Evolutionary conservation across 2,113 vertebrate genomes (phyloP), one percentile per base, ranked within the genome.

Genomic region (Siniperca knerii): DNA sequence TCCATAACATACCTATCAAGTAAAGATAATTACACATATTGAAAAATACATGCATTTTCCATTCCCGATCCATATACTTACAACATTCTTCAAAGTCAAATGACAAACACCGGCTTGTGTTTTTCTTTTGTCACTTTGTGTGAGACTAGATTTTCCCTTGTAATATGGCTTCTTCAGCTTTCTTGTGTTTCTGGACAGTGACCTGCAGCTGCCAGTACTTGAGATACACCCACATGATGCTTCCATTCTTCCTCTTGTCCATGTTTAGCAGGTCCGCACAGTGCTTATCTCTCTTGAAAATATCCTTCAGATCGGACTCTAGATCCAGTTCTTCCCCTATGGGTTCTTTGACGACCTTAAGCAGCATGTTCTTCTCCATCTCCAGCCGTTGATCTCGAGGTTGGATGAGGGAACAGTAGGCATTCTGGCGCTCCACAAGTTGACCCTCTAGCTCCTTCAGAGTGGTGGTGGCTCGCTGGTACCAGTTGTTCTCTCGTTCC

Each of bases 151-250:
- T 33, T 73, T 86, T 82, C 23, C 82, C 93, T 55, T 91, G 94
- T 52, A 96, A 85, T 61, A 98, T 86, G 65, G 94, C 82, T 12
- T 95, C 93, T 90, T 98, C 97, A 0, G 96, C 95, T 71, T 87
- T 96, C 94, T 95, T 96, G 86, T 97, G 96, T 90, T 97, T 97
- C 81, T 96, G 96, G 60, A 97, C 80, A 0, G 97, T 96, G 55
- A 97, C 93, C 89, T 95, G 92, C 62, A 97, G 94, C 72, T 98
- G 96, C 98, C 98, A 99, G 1, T 98, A 97, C 77, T 95, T 96
- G 77, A 99, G 96, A 88, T 99, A 99, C 11, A 98, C 88, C 98
- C 98, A 99, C 98, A 99, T 98, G 67, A 99, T 95, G 83, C 90
- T 97, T 83, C 98, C 98, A 9, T 99, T 99, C 79, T 93, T 97